A percentile compares a stretch with the other conserved stretches of the same genome.
Evolutionary conservation across 2,888 invertebrate species (phyloP).

Genomic region (Pollenia labialis): DNA sequence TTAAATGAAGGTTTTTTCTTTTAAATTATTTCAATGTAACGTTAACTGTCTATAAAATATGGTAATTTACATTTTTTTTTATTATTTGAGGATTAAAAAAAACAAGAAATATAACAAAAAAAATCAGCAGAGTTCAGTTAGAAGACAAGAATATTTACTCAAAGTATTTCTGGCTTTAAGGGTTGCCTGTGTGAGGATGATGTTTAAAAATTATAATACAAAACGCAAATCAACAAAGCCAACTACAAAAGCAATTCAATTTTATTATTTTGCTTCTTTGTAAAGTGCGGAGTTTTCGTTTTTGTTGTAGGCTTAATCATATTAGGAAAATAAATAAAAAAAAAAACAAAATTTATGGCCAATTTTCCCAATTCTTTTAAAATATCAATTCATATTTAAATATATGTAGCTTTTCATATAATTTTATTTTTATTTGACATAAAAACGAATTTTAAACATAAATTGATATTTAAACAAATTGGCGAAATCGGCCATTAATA

Average conservation of each 20-base stretch:
- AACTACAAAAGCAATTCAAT: neutral
- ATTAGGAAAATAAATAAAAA: neutral
- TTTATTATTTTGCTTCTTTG: conserved; percentile 17
- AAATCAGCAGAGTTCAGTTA: conserved; percentile 55
- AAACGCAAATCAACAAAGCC: neutral
- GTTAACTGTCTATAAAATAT: conserved; percentile 37
- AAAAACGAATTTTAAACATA: too few species aligned
- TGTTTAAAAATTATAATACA: conserved; percentile 5
- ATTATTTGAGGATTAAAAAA: conserved; percentile 7
- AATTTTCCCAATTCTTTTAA: neutral
- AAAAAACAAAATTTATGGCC: too few species aligned
- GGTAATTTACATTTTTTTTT: conserved; percentile 26
- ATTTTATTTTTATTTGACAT: too few species aligned
- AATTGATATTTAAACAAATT: too few species aligned
- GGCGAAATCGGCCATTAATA: too few species aligned
- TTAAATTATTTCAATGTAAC: conserved; percentile 12
- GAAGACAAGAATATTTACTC: conserved; percentile 51
- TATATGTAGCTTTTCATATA: too few species aligned
- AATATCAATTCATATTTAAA: neutral
- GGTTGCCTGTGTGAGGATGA: conserved; percentile 4
- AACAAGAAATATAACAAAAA: neutral
- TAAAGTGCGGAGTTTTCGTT: conserved; percentile 26
- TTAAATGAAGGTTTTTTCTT: neutral
- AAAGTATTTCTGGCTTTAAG: conserved; percentile 2
- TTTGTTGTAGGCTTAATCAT: too few species aligned